Evolutionary conservation across 53 echinoderm and acorn worm genomes (phyloP).

Genomic region (Henricia sp.): DNA sequence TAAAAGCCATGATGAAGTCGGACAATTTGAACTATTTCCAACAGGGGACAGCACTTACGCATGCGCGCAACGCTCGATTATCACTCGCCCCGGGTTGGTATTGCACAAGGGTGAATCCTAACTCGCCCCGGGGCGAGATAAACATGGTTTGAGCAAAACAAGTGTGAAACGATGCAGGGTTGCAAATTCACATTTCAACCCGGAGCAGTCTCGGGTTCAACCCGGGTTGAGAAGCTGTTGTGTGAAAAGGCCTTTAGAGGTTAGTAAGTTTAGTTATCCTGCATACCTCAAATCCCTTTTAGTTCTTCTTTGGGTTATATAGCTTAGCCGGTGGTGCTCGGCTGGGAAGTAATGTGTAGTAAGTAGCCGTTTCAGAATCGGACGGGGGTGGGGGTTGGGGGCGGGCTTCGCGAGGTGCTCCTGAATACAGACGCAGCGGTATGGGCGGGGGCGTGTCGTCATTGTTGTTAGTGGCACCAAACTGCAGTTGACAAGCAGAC

Average conservation of each 20-base stretch:
- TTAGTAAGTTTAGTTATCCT: background rate
- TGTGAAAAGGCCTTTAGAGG: background rate
- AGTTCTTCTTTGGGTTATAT: slow-evolving; percentile 44
- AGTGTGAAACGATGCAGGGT: too few relatives aligned
- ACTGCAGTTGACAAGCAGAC: slow-evolving; percentile 19
- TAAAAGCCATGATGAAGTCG: too few relatives aligned
- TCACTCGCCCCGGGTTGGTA: too few relatives aligned
- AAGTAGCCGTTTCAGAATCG: background rate
- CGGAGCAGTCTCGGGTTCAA: too few relatives aligned
- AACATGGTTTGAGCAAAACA: too few relatives aligned
- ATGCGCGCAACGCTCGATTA: too few relatives aligned
- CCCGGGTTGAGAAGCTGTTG: too few relatives aligned
- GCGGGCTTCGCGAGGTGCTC: slow-evolving; percentile 6
- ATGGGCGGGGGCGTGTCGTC: slow-evolving; percentile 33
- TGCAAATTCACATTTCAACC: too few relatives aligned
- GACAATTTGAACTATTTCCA: background rate
- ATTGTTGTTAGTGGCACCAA: slow-evolving; percentile 32
- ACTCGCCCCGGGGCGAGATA: too few relatives aligned
- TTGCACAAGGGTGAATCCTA: background rate
- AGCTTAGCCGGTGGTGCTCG: slow-evolving; percentile 26
- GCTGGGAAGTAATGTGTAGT: background rate
- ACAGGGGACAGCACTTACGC: too few relatives aligned
- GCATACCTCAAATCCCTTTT: slow-evolving; percentile 24
- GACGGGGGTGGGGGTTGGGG: slow-evolving; percentile 13
- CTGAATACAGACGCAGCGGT: slow-evolving; percentile 45